Evolutionary conservation across 92 coral and sea anemone genomes (phyloP).

Genomic region (Nematostella vectensis): DNA sequence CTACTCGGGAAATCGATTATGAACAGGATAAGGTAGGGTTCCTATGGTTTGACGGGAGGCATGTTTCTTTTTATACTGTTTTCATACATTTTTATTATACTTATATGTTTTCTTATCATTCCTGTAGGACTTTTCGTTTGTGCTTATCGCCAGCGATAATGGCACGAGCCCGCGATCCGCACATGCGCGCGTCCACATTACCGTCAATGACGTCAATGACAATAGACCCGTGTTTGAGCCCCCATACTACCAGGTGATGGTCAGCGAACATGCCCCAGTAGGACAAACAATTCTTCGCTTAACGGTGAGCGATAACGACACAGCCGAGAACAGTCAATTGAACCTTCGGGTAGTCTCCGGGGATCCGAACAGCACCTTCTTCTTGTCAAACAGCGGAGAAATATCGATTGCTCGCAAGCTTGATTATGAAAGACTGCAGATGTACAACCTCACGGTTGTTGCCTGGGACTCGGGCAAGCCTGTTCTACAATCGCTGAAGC

Average conservation of each 20-base stretch:
- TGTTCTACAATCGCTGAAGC: constrained; percentile 11
- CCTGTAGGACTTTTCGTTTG: constrained; percentile 29
- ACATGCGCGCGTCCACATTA: constrained; percentile 21
- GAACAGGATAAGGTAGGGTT: constrained; percentile 35
- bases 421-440: constrained; percentile 4
- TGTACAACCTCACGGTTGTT: constrained; percentile 34
- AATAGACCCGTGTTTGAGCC: constrained; percentile 40
- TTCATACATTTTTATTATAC: background rate
- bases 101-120: background rate
- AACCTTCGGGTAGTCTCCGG: constrained; percentile 25
- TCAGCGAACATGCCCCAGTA: constrained; percentile 8
- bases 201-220: constrained; percentile 40
- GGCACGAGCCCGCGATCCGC: constrained; percentile 25
- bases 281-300: background rate
- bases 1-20: constrained; percentile 27
- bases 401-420: background rate
- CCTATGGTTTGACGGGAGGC: background rate
- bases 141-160: constrained; percentile 41
- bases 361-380: constrained; percentile 26
- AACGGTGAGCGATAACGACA: background rate
- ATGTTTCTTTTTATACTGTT: too few species aligned
- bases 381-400: background rate
- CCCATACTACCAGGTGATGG: constrained; percentile 17
- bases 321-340: constrained; percentile 1
- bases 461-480: constrained; percentile 38